A percentile compares a stretch with the other conserved stretches of the same genome.
These are phyloP conservation scores for Drosophila multiciliata DNA, from an alignment of 2,888 invertebrate species.

Conservation along the genomic window DNA sequence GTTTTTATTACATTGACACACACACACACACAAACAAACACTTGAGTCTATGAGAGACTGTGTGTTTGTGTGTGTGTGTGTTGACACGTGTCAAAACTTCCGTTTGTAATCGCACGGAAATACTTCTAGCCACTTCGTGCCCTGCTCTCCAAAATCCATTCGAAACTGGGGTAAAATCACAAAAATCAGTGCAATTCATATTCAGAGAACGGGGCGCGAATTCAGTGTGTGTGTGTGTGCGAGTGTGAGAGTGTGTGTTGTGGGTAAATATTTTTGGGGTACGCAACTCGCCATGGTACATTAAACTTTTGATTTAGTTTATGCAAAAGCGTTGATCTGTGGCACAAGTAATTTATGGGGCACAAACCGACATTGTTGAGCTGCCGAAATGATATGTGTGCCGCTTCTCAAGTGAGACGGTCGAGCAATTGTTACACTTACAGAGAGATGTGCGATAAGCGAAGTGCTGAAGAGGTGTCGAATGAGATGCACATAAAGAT, in stretches of 20 bases:
- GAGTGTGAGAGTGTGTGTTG: conserved; percentile 13
- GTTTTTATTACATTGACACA: conserved; percentile 75
- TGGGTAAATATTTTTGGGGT: conserved; percentile 56
- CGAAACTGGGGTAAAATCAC: conserved; percentile 77
- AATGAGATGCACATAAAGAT: conserved; percentile 7
- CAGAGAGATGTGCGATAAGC: conserved; percentile 23
- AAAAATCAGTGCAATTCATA: conserved; percentile 59
- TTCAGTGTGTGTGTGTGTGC: conserved; percentile 6
- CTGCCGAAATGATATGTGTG: conserved; percentile 54
- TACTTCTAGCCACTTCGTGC: conserved; percentile 73
- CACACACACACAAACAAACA: conserved; percentile 33
- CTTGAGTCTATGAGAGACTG: conserved; percentile 15
- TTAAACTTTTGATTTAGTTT: conserved; percentile 80
- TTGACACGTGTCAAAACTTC: conserved; percentile 84
- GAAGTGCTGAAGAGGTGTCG: conserved; percentile 12
- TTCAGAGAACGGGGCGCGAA: conserved; percentile 24
- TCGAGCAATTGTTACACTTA: conserved; percentile 30
- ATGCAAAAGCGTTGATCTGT: conserved; percentile 63
- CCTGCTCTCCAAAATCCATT: conserved; percentile 53
- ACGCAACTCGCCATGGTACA: conserved; percentile 66
- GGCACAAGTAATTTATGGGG: conserved; percentile 64
- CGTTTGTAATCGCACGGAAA: conserved; percentile 80
- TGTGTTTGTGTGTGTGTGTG: conserved; percentile 48
- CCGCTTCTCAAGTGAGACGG: conserved; percentile 19
- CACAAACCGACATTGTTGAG: conserved; percentile 19